Evolutionary conservation across 2,888 invertebrate species (phyloP).

Genomic region (Thumatha senex): DNA sequence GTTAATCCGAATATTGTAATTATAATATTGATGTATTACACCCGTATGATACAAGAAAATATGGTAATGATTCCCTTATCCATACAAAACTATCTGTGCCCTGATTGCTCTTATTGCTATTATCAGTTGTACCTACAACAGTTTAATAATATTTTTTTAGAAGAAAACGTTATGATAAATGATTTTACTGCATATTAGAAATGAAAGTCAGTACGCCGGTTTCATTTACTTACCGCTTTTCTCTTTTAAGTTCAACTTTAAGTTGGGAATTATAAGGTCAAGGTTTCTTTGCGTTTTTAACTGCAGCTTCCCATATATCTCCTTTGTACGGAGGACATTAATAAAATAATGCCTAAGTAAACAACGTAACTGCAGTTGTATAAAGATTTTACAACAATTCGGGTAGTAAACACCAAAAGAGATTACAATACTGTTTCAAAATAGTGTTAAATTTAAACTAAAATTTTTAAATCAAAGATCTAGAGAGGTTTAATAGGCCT

Average conservation of each 20-base stretch:
- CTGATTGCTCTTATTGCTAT: conserved; percentile 6
- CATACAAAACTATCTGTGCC: conserved; percentile 2
- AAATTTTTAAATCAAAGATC: conserved; percentile 19
- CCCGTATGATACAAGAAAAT: conserved; percentile 10
- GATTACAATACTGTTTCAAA: not conserved
- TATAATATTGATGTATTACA: conserved; percentile 2
- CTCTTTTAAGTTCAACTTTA: no score
- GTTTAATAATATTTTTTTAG: not conserved
- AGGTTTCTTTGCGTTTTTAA: no score
- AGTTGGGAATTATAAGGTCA: no score
- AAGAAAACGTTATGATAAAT: not conserved
- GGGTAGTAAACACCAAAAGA: not conserved
- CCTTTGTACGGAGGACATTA: not conserved
- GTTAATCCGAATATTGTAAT: not conserved
- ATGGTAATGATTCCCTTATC: conserved; percentile 12
- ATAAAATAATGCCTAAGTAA: not conserved
- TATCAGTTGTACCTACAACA: conserved; percentile 1
- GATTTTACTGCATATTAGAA: no score
- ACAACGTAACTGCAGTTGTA: not conserved
- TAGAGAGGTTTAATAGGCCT: not conserved
- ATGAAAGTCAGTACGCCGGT: no score
- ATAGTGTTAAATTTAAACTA: not conserved
- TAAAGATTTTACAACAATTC: not conserved
- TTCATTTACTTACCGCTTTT: no score
- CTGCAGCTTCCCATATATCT: no score